A percentile compares a stretch with the other conserved stretches of the same genome.
Evolutionary conservation across 1,140 invertebrate genomes (phyloP).

Genomic region (Lethocerus indicus): DNA sequence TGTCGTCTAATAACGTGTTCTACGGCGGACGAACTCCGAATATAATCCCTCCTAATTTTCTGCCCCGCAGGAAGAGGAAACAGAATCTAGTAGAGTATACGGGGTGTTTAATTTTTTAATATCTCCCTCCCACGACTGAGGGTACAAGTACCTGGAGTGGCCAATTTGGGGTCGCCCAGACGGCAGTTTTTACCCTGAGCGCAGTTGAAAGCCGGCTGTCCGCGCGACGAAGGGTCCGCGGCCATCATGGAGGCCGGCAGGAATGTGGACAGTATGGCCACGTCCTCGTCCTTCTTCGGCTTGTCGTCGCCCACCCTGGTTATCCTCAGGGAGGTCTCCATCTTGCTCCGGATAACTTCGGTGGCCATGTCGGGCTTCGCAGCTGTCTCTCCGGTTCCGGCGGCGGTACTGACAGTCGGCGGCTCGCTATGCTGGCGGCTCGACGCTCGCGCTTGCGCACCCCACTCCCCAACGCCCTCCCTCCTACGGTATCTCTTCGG

Average conservation of each 20-base stretch:
- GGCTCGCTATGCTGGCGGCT: background rate
- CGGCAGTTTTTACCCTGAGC: conserved; percentile 49
- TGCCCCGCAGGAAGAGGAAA: too few species aligned
- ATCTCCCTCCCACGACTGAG: too few species aligned
- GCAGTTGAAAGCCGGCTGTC: conserved; percentile 59
- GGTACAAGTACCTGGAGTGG: conserved; percentile 47
- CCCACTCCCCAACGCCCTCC: background rate
- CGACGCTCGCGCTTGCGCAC: background rate
- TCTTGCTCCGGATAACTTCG: conserved; percentile 54
- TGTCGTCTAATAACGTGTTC: too few species aligned
- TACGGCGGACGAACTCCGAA: too few species aligned
- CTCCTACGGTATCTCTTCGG: background rate
- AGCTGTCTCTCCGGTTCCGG: background rate
- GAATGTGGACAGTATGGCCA: conserved; percentile 69
- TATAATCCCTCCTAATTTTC: too few species aligned
- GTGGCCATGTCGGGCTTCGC: too few species aligned
- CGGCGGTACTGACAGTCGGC: background rate
- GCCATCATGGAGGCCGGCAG: conserved; percentile 28
- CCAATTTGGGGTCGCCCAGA: conserved; percentile 54
- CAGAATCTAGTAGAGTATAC: too few species aligned
- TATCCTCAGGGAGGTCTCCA: conserved; percentile 51
- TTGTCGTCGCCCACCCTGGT: conserved; percentile 54
- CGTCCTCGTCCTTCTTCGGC: conserved; percentile 61
- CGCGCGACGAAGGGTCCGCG: conserved; percentile 42
- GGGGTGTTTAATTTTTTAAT: too few species aligned